Evolutionary conservation across 2,113 vertebrate species (phyloP), one percentile per base, ranked within the genome.

Genomic region (Syngnathus typhle): DNA sequence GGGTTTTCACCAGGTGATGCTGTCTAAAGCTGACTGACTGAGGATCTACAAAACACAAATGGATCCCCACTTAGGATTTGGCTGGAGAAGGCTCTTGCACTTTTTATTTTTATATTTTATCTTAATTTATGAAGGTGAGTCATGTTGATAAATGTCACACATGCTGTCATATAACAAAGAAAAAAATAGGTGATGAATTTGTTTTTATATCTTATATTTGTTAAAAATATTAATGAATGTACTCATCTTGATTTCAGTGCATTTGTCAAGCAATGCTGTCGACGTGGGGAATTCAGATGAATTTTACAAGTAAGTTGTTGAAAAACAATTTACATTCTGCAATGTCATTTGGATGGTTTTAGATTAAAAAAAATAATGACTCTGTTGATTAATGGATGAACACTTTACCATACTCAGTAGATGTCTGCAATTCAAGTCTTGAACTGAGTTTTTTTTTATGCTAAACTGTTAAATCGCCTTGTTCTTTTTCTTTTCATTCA

Each of bases 111-210:
- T 88, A 54, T 86, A 56, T 74, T 80, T 87, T 27, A 76, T 87
- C 68, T 75, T 91, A 21, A 82, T 89, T 71, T 84, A 89, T 88
- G 89, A 89, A 88, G 91, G 91, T 92, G 85, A 91, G 88, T 69
- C 51, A 46, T 32, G 7, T 0, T 0, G 23, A 64, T 43, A 43
- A 11, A 6, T 18, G 32, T 51, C 6, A 4, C n/a, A 36, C 1
- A 32, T 7, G 19, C 44, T 65, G 36, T n/a, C 46, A 5, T 13
- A 23, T 2, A n/a, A 21, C 41, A 61, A 60, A 18, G 12, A 32
- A 4, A 43, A 21, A 61, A 3, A 1, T 10, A 10, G 13, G 13
- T 21, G 37, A 46, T 41, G 7, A 39, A n/a, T 19, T 41, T 23
- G 21, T 13, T 19, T 46, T 46, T 32, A 18, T 6, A 12, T 43